Evolutionary conservation across 2,888 invertebrate species (phyloP), one percentile per base, ranked within the genome.

Genomic region (Orchesellides sinensis): DNA sequence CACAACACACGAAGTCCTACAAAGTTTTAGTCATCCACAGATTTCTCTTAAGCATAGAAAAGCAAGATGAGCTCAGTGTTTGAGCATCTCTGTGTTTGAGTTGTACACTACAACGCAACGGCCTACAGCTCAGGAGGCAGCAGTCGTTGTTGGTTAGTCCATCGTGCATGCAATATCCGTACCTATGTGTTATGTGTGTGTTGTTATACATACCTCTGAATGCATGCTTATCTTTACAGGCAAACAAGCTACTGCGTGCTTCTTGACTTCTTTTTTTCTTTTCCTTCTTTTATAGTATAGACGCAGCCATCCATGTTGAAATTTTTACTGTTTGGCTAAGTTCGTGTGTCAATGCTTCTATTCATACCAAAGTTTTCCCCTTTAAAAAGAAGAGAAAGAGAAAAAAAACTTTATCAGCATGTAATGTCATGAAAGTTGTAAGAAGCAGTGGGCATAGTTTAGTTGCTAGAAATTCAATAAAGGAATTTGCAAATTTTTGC

Each of bases 331-430:
- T 73, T 73, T 73, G 73, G 73, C 73, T 63, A 73, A 73, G 73
- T 73, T 73, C 73, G 73, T 73, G 73, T 73, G 73, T 73, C 73
- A 73, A 73, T 73, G 73, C 73, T 73, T 73, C 73, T 73, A 59
- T 73, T 73, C 73, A 63, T 63, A 73, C 63, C 29, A 73, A 73
- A 73, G 73, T 73, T 73, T 73, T 61, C 63, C 47, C 73, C 35
- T 63, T 40, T 25, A 73, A 73, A 73, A 73, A 63, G 49, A 73
- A 73, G 27, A 59, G 14, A 59, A 17, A 59, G 25, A 23, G 10
- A 8, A 27, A 63, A 73, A 73, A 73, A 73, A 73, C 47, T 63
- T 73, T 73, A 63, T 73, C 73, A 73, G 73, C 73, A 63, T 73
- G 73, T 73, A 73, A 61, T 73, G 73, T 73, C 63, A 73, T 73